Base-by-base conservation (phyloP, 1,140 invertebrate genomes). In the Drosophila pachea region DNA sequence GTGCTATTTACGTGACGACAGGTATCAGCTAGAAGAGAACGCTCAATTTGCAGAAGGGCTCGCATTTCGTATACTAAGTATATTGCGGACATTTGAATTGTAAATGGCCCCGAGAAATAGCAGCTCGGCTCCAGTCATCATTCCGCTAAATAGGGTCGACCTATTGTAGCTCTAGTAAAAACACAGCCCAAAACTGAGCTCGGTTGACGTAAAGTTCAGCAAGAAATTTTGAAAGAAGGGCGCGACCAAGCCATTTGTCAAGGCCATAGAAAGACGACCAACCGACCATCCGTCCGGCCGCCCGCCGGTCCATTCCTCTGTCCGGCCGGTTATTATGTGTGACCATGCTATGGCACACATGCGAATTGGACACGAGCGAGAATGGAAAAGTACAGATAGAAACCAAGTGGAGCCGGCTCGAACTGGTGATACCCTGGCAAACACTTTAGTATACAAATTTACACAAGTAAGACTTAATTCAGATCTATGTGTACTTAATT, bases 181-280 rank as follows among this genome's bases (percentile, higher is more conserved):
- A 55, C 7, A 29, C 7, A 43, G 40, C 22, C 22, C 22, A 55
- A 31, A 42, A 31, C 38, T 14, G 29, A 4, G 38, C 14, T 33
- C 22, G 40, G 42, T 58, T 58, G 43, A n/a, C 42, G 55, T 58
- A 22, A 36, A 47, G 35, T 35, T 47, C 16, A 59, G 43, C 56
- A 35, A 47, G 32, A 59, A 59, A 59, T 47, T 22, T 35, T 32
- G 32, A 59, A 59, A 45, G 33, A 31, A 59, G 56, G 56, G 56
- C 56, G 43, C 42, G 42, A 59, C 56, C 43, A 59, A 59, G 43
- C 56, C 31, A 59, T 29, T 59, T 59, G 42, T 47, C 42, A 59
- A 59, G 56, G 56, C 56, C 56, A 35, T 16, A 45, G 43, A 35
- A 22, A 22, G 22, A 22, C 22, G 22, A 22, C 22, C 22, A 22